Evolutionary conservation across 2,113 vertebrate species (phyloP), one percentile per base, ranked within the genome.

Genomic region (Campylorhamphus procurvoides): DNA sequence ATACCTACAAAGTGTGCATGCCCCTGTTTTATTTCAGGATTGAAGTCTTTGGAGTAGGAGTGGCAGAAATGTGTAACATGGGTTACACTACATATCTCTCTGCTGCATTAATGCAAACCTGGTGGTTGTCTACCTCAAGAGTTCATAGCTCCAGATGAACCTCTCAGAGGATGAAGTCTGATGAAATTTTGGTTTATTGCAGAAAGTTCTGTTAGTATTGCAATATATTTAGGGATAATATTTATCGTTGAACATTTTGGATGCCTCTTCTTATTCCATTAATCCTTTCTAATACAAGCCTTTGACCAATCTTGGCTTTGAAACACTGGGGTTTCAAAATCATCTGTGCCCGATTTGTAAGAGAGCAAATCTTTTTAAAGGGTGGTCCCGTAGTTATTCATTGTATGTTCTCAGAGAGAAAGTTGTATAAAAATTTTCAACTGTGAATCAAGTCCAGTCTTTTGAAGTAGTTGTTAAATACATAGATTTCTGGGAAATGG

Each of bases 61-160:
- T 62, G 64, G 6, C 13, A 6, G 24, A 81, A 75, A 15, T 28
- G 27, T 2, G 0, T 60, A 60, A 50, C 29, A 44, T 0, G 3
- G 28, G 15, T 44, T 39, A 20, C 35, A 9, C 10, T 40, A 5
- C n/a, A 31, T 68, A 60, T 53, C 44, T 46, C 47, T 75, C 76
- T 77, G 35, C 69, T 63, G 47, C 42, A 27, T 79, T 83, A n/a
- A 55, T 87, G 24, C 46, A 73, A 73, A 71, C 20, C 35, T 55
- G 47, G 24, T 35, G 52, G 25, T 24, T 55, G 15, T 59, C 63
- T 64, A 58, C 59, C 12, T 63, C 33, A 87, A 22, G 12, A 74
- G 27, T 71, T 74, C 52, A 59, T 72, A 88, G 14, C 14, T 88
- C 22, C 27, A 46, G 42, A 18, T 50, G 58, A 83, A 83, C 62